These are phyloP conservation scores for Prunella himalayana DNA, from an alignment of 2,113 vertebrate species.

Conservation along the genomic window DNA sequence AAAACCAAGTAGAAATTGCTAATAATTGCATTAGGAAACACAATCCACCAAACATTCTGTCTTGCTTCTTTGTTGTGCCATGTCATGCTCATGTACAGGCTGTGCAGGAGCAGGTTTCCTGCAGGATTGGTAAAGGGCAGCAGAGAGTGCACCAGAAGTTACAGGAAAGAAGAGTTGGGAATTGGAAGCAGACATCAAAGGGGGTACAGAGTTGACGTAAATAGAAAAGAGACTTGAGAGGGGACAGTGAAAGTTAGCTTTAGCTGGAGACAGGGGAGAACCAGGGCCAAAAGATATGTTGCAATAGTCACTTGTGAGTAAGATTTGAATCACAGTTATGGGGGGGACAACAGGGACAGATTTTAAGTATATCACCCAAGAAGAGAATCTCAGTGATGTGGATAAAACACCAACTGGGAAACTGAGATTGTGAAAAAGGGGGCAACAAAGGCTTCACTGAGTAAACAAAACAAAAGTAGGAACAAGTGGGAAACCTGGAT, in stretches of 20 bases:
- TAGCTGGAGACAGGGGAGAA: neutral
- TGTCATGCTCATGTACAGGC: neutral
- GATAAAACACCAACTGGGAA: neutral
- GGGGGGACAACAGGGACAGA: neutral
- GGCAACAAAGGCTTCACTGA: neutral
- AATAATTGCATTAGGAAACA: neutral
- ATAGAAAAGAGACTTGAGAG: neutral
- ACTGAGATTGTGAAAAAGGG: neutral
- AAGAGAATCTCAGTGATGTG: neutral
- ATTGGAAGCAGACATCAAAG: neutral
- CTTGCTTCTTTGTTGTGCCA: neutral
- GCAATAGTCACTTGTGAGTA: neutral
- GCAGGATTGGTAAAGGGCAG: neutral
- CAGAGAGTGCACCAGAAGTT: neutral
- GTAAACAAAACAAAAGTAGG: neutral
- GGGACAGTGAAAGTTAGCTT: neutral
- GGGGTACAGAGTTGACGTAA: neutral
- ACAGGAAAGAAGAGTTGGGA: neutral
- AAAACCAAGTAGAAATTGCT: neutral
- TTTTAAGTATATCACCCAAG: neutral
- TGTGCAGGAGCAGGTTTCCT: neutral
- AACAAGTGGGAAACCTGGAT: neutral
- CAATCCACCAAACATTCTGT: neutral
- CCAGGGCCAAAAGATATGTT: neutral
- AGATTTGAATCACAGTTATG: neutral